phyloP scores from a whole-genome alignment of 1,140 invertebrate genomes.

The Cheumatopsyche charites region DNA sequence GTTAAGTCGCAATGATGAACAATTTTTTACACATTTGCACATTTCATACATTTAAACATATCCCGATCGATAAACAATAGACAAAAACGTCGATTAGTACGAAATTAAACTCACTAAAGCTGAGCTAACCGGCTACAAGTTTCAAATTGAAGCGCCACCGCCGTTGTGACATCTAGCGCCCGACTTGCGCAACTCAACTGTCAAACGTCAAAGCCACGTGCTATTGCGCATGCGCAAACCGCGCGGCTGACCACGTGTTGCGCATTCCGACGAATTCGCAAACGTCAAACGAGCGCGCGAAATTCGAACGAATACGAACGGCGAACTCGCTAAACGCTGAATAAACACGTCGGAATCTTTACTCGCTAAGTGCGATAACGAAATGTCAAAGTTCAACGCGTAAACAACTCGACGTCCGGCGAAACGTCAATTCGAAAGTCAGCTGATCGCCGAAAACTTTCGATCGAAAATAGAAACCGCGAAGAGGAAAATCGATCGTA shows the following conservation, averaged over 20 bases:
- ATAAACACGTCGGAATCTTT: neutral
- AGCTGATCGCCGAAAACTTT: constrained; percentile 19
- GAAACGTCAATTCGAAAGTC: neutral
- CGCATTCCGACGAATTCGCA: neutral
- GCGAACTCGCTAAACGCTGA: too few species aligned
- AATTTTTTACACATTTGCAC: too few species aligned
- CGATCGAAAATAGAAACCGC: constrained; percentile 9
- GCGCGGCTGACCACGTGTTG: constrained; percentile 2
- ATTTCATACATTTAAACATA: too few species aligned
- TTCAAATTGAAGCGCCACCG: neutral
- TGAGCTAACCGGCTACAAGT: neutral
- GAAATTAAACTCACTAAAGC: too few species aligned
- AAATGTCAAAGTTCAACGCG: too few species aligned
- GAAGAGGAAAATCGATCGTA: neutral
- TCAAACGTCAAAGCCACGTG: constrained; percentile 40
- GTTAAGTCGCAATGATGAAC: too few species aligned
- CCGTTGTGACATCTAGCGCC: constrained; percentile 4
- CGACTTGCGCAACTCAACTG: neutral
- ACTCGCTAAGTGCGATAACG: neutral
- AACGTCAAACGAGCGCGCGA: neutral
- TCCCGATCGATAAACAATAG: too few species aligned
- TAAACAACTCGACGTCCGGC: neutral
- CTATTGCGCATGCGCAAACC: constrained; percentile 17
- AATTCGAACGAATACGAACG: neutral
- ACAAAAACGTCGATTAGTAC: too few species aligned